Conservation (phyloP, 53 echinoderm and acorn worm species). For the Holothuria scabra region DNA sequence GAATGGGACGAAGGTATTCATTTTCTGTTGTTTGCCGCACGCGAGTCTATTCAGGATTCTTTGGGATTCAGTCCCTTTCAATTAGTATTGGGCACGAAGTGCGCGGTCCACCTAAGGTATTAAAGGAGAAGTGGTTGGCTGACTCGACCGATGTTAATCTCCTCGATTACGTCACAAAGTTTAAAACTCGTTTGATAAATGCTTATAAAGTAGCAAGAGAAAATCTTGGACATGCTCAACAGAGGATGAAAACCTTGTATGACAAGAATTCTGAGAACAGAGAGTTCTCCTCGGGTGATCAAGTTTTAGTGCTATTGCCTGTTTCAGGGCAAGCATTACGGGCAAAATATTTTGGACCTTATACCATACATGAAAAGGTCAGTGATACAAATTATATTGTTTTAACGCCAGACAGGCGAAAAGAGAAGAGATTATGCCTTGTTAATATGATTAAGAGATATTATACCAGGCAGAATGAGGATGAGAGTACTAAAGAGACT, state of each 20-base stretch:
- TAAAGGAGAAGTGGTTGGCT: conserved; percentile 59
- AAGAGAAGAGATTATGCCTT: conserved; percentile 53
- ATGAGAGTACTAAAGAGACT: not conserved
- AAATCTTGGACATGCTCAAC: conserved; percentile 53
- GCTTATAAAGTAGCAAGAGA: conserved; percentile 56
- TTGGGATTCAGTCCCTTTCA: conserved; percentile 51
- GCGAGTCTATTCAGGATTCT: conserved; percentile 62
- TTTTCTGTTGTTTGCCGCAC: conserved; percentile 58
- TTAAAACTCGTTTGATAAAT: conserved; percentile 46
- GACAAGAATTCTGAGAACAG: conserved; percentile 31
- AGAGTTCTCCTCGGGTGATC: conserved; percentile 54
- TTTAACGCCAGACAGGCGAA: conserved; percentile 58
- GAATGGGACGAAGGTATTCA: conserved; percentile 61
- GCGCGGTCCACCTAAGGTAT: conserved; percentile 59
- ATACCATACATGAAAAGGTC: conserved; percentile 44
- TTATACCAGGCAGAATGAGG: not conserved
- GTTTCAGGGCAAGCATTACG: conserved; percentile 45
- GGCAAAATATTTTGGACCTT: conserved; percentile 59
- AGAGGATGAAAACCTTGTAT: conserved; percentile 53
- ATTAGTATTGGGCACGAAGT: conserved; percentile 64
- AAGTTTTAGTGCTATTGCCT: conserved; percentile 67
- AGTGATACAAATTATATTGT: conserved; percentile 50
- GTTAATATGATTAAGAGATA: conserved; percentile 9
- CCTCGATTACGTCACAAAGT: conserved; percentile 64
- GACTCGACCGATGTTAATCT: conserved; percentile 34